A percentile compares a stretch with the other conserved stretches of the same genome.
Conservation (phyloP, 2,888 invertebrate genomes). For the Drosophila percnosoma region DNA sequence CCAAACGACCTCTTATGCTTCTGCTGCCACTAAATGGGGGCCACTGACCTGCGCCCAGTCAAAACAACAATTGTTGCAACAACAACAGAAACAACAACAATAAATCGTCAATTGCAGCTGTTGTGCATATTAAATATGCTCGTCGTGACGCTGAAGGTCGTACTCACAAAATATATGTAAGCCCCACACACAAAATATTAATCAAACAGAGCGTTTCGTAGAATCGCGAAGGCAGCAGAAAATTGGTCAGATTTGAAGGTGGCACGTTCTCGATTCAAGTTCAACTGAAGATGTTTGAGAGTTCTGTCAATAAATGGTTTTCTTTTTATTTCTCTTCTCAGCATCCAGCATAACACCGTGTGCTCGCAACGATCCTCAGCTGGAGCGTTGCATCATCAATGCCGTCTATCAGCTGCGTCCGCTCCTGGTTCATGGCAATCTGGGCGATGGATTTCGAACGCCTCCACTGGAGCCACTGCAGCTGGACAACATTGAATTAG, state of each 20-base stretch:
- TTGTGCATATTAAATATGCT: slow-evolving; percentile 56
- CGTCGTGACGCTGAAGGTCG: slow-evolving; percentile 37
- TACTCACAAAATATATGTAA: slow-evolving; percentile 22
- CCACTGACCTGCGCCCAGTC: slow-evolving; percentile 43
- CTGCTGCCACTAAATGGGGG: slow-evolving; percentile 6
- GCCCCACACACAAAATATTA: slow-evolving; percentile 1
- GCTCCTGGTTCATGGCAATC: slow-evolving; percentile 80
- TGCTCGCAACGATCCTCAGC: slow-evolving; percentile 82
- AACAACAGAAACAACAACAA: slow-evolving; percentile 14
- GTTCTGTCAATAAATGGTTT: neutral
- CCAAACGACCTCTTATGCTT: neutral
- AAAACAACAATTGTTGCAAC: slow-evolving; percentile 16
- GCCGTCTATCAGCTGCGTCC: slow-evolving; percentile 82
- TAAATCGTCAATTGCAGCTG: slow-evolving; percentile 33
- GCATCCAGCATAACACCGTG: slow-evolving; percentile 82
- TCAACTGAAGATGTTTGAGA: slow-evolving; percentile 5
- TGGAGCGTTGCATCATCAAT: slow-evolving; percentile 82
- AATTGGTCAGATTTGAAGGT: slow-evolving; percentile 18
- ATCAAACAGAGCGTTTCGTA: slow-evolving; percentile 2
- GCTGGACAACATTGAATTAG: slow-evolving; percentile 83
- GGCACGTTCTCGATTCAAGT: slow-evolving; percentile 56
- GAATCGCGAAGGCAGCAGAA: slow-evolving; percentile 42
- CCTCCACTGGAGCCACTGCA: slow-evolving; percentile 83
- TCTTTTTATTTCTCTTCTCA: slow-evolving; percentile 1
- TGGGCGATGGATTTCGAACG: slow-evolving; percentile 83